Percentiles rank a stretch among this genome's conserved stretches.
Conservation (phyloP, 1,140 invertebrate species). For the Myzus persicae region DNA sequence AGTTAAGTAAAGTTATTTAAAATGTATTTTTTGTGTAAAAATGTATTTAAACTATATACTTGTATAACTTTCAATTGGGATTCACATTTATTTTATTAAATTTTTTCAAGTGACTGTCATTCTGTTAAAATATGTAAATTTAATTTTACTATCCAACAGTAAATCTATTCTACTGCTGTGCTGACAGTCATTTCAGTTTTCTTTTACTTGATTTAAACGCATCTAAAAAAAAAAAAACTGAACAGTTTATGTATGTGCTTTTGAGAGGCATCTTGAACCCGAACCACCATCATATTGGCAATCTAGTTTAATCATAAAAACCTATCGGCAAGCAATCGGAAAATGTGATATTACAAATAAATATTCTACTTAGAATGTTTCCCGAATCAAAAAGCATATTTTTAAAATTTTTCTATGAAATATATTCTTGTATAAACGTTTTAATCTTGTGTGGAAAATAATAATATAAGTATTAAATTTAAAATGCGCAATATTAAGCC, state of each 20-base stretch:
- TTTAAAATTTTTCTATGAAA: background rate
- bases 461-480: background rate
- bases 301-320: background rate
- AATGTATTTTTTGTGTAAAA: background rate
- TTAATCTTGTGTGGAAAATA: background rate
- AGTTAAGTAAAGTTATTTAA: background rate
- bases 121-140: background rate
- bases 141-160: background rate
- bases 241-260: background rate
- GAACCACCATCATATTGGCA: background rate
- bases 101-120: background rate
- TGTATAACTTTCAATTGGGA: background rate
- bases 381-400: background rate
- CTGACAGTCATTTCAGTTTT: too few relatives aligned
- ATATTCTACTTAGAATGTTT: background rate
- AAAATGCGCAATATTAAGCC: background rate
- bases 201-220: too few relatives aligned
- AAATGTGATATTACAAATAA: background rate
- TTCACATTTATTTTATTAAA: background rate
- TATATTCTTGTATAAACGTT: background rate
- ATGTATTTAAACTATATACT: background rate
- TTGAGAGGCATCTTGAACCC: background rate
- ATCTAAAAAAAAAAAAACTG: too few relatives aligned
- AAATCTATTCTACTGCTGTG: background rate
- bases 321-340: background rate